Percentiles rank a stretch among this genome's conserved stretches.
Evolutionary conservation across 2,888 invertebrate species (phyloP).

Genomic region (Drosophila mettleri): DNA sequence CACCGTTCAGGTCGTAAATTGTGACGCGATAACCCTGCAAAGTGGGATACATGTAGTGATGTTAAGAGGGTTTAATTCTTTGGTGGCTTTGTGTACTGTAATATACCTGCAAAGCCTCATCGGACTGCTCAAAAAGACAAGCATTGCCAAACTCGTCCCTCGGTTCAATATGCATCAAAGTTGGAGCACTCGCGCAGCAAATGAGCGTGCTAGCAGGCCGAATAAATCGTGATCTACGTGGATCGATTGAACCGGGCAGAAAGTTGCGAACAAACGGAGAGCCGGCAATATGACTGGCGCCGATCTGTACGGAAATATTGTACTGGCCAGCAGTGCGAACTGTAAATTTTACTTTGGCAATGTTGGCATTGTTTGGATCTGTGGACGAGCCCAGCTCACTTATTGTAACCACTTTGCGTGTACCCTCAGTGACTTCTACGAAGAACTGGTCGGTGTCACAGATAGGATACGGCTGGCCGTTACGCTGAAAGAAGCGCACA

Average conservation of each 20-base stretch:
- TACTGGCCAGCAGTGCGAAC: conserved; percentile 96
- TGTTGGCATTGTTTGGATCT: conserved; percentile 93
- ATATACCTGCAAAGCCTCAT: conserved; percentile 87
- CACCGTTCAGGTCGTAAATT: conserved; percentile 87
- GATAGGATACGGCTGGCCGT: conserved; percentile 97
- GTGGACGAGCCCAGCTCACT: conserved; percentile 94
- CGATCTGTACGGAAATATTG: conserved; percentile 93
- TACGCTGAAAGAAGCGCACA: conserved; percentile 95
- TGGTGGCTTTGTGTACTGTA: not conserved
- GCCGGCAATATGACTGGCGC: conserved; percentile 92
- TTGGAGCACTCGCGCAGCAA: conserved; percentile 91
- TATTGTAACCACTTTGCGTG: conserved; percentile 92
- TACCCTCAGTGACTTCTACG: conserved; percentile 94
- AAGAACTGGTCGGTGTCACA: conserved; percentile 96
- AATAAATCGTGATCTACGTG: conserved; percentile 92
- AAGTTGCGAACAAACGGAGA: conserved; percentile 94
- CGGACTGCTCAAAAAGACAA: conserved; percentile 88
- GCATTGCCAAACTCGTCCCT: conserved; percentile 95
- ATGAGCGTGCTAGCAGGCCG: conserved; percentile 94
- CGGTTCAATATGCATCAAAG: conserved; percentile 94
- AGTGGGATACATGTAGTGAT: not conserved
- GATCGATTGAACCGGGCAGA: conserved; percentile 93
- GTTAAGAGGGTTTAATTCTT: too few relatives aligned
- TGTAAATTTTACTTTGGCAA: conserved; percentile 95
- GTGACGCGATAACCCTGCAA: conserved; percentile 88